Percentiles rank a stretch among this genome's conserved stretches.
Conservation (phyloP, 2,888 invertebrate species). For the Eulithis prunata region DNA sequence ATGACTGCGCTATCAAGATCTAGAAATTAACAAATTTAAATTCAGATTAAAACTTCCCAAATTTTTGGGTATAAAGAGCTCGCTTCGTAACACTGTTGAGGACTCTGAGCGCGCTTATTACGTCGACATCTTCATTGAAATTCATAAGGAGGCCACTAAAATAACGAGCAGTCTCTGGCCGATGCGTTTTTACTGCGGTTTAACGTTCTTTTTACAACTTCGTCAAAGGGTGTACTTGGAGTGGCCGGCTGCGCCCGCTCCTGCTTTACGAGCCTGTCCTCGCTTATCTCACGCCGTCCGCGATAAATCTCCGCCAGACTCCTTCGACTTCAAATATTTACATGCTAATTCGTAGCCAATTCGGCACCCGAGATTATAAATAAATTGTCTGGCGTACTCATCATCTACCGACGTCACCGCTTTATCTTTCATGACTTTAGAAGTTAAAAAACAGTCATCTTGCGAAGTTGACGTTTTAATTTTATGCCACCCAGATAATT, state of each 20-base stretch:
- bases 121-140: slow-evolving; percentile 77
- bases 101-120: slow-evolving; percentile 59
- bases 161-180: slow-evolving; percentile 69
- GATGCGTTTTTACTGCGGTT: slow-evolving; percentile 84
- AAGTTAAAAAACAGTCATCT: slow-evolving; percentile 72
- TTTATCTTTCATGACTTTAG: slow-evolving; percentile 79
- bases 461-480: slow-evolving; percentile 69
- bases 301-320: slow-evolving; percentile 80
- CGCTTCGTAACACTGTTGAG: slow-evolving; percentile 57
- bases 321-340: slow-evolving; percentile 83
- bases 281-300: slow-evolving; percentile 78
- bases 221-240: slow-evolving; percentile 75
- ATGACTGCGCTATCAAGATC: slow-evolving; percentile 10
- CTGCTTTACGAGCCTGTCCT: slow-evolving; percentile 77
- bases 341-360: slow-evolving; percentile 83
- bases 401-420: slow-evolving; percentile 66
- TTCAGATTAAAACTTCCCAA: slow-evolving; percentile 33
- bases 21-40: slow-evolving; percentile 39
- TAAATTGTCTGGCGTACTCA: slow-evolving; percentile 74
- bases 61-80: slow-evolving; percentile 42
- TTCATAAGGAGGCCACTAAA: slow-evolving; percentile 80
- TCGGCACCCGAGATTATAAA: slow-evolving; percentile 82
- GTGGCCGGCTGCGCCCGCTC: slow-evolving; percentile 54
- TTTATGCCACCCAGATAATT: slow-evolving; percentile 73
- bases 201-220: slow-evolving; percentile 84